Percentiles rank a stretch among this genome's conserved stretches.
Evolutionary conservation across 2,888 invertebrate genomes (phyloP).

Genomic region (Luffia ferchaultella): DNA sequence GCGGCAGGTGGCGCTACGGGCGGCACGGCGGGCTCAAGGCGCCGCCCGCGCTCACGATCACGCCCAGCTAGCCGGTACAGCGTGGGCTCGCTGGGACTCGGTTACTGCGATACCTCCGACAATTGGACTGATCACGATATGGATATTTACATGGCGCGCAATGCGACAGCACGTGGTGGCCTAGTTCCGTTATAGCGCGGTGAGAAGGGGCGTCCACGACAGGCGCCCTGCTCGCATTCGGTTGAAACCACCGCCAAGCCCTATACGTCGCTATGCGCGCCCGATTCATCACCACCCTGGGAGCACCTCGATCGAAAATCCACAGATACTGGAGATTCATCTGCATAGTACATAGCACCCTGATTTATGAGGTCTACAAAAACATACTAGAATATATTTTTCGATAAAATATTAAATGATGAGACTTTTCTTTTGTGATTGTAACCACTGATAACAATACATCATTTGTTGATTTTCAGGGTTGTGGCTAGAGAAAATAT

Average conservation of each 20-base stretch:
- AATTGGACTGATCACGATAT: slow-evolving; percentile 96
- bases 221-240: background rate
- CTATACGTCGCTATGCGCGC: slow-evolving; percentile 22
- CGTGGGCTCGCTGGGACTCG: slow-evolving; percentile 84
- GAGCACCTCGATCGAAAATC: no score
- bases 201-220: slow-evolving; percentile 26
- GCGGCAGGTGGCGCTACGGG: slow-evolving; percentile 70
- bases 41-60: slow-evolving; percentile 81
- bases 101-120: slow-evolving; percentile 89
- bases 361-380: no score
- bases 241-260: background rate
- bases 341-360: no score
- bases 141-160: slow-evolving; percentile 94
- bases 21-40: slow-evolving; percentile 68
- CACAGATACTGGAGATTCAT: no score
- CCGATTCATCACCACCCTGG: no score
- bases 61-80: slow-evolving; percentile 82
- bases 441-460: no score
- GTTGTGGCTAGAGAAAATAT: no score
- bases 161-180: slow-evolving; percentile 86
- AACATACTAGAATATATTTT: no score
- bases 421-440: no score
- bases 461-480: no score
- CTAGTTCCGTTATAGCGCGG: slow-evolving; percentile 79
- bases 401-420: no score